These are phyloP conservation scores for Parus major DNA, from an alignment of 2,113 vertebrate genomes.

Conservation along the genomic window DNA sequence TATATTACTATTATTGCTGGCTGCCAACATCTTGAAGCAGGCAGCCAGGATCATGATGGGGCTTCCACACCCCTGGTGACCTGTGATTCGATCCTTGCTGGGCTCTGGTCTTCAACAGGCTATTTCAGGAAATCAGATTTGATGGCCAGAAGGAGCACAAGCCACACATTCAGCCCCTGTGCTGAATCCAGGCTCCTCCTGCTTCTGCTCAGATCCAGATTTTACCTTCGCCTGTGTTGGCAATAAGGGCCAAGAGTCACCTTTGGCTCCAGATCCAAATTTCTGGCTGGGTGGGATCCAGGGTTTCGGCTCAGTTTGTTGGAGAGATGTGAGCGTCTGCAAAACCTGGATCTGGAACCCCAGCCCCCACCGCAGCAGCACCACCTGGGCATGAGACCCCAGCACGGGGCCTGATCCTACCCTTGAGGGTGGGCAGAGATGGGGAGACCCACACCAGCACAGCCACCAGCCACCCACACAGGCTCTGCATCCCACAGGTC, in stretches of 20 bases:
- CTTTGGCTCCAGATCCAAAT: constrained; percentile 60
- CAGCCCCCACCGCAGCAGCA: not conserved
- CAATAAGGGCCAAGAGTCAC: constrained; percentile 51
- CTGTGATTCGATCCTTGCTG: constrained; percentile 25
- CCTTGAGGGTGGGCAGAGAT: not conserved
- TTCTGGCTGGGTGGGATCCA: constrained; percentile 45
- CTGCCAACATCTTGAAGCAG: constrained; percentile 34
- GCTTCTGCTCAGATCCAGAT: not conserved
- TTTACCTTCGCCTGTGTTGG: not conserved
- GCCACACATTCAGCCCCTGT: not conserved
- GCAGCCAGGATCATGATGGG: constrained; percentile 40
- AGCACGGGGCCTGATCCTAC: not conserved
- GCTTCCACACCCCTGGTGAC: constrained; percentile 53
- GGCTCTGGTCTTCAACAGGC: constrained; percentile 32
- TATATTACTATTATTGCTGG: constrained; percentile 38
- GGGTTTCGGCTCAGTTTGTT: constrained; percentile 20
- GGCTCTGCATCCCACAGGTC: not conserved
- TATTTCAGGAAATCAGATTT: constrained; percentile 46
- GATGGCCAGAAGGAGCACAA: constrained; percentile 22
- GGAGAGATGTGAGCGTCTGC: not conserved
- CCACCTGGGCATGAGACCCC: not conserved
- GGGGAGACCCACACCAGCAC: not conserved
- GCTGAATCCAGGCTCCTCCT: not conserved
- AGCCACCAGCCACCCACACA: not conserved
- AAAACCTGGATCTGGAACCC: constrained; percentile 61